Percentiles rank a stretch among this genome's conserved stretches.
Evolutionary conservation across 1,140 invertebrate species (phyloP).

Genomic region (Papilio helenus): DNA sequence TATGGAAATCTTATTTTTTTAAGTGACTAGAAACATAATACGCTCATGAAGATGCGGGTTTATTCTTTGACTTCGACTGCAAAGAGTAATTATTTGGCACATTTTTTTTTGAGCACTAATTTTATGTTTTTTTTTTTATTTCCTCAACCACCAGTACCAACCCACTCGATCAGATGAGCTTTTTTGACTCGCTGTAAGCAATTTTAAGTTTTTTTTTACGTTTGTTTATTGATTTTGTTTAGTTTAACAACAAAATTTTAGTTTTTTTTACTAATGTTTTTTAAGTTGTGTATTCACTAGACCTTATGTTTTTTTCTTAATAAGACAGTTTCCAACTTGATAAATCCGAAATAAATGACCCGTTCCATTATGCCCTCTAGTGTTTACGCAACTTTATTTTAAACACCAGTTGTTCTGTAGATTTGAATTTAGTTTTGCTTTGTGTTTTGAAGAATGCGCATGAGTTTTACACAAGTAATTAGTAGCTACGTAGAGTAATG

Average conservation of each 20-base stretch:
- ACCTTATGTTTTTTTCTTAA: background rate
- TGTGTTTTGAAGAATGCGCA: conserved; percentile 1
- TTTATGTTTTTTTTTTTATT: conserved; percentile 66
- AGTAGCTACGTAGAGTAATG: background rate
- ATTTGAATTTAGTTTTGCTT: conserved; percentile 15
- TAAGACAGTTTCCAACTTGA: too few species aligned
- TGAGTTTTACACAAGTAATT: background rate
- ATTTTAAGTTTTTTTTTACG: conserved; percentile 55
- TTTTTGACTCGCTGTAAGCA: conserved; percentile 82
- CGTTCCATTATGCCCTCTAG: background rate
- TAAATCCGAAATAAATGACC: too few species aligned
- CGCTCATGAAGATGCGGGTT: conserved; percentile 27
- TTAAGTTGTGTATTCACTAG: background rate
- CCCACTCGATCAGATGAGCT: conserved; percentile 82
- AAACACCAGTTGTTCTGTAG: background rate
- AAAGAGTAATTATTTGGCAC: conserved; percentile 48
- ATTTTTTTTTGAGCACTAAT: conserved; percentile 62
- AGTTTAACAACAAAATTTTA: conserved; percentile 42
- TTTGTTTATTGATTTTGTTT: conserved; percentile 53
- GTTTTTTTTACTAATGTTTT: background rate
- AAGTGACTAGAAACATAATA: conserved; percentile 12
- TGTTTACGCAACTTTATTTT: background rate
- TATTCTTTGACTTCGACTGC: conserved; percentile 8
- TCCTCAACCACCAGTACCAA: conserved; percentile 73
- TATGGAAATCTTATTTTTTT: conserved; percentile 45